Base-by-base conservation (phyloP, 2,113 vertebrate species). In the Gasterosteus nipponicus region DNA sequence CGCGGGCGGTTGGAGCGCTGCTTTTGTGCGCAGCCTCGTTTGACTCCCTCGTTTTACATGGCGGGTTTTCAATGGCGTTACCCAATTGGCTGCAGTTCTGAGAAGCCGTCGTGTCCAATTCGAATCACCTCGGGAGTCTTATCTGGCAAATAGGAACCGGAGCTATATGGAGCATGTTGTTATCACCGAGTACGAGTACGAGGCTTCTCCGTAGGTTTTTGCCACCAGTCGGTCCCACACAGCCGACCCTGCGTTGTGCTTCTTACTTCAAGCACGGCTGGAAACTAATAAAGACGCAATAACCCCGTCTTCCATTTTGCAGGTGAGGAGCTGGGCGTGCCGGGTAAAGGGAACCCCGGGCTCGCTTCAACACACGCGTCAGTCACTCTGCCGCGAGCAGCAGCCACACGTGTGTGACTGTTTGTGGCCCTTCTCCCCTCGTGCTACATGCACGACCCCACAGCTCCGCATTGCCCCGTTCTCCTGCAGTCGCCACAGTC, bases 31-130 rank as follows among this genome's bases (percentile, higher is more conserved):
- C 68, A 85, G 60, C 75, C 79, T 82, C 26, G 74, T 90, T 87
- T 77, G 79, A 86, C 81, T 87, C 71, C 77, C 89, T 88, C 62
- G 31, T 82, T 86, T 84, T 86, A 74, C 89, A 87, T 83, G 82
- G 76, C 11, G n/a, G 68, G 74, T 74, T 83, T 87, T 85, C 64
- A 82, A 72, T 59, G 64, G 64, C 57, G 78, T 86, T 80, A 87
- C 81, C 78, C 86, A 91, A 85, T 83, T 88, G 86, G 75, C 79
- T n/a, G 19, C 49, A 42, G 19, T 77, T 80, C 69, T 72, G 67
- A 86, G 68, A 72, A 77, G 54, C 76, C 19, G 66, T 86, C 86
- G 73, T 74, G 85, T 86, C 88, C 71, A 83, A 89, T 91, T 89
- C 85, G 87, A 70, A 90, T 90, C 86, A 71, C 82, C 76, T 67